phyloP scores from a whole-genome alignment of 2,888 invertebrate species.

The Salticus scenicus region DNA sequence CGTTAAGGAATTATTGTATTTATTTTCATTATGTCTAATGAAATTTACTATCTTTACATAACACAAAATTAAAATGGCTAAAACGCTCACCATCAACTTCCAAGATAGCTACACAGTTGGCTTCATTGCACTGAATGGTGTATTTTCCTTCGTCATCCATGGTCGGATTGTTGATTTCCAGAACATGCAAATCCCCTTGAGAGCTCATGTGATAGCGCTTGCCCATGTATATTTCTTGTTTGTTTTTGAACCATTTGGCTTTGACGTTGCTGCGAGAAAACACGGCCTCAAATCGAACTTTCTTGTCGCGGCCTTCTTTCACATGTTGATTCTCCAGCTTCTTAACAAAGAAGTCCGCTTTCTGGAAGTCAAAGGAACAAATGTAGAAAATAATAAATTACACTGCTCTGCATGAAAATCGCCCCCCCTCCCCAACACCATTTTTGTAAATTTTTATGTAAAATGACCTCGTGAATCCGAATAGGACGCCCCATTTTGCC shows the following conservation, averaged over 20 bases:
- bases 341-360: conserved; percentile 94
- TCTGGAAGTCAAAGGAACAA: conserved; percentile 79
- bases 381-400: neutral
- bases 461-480: too few relatives aligned
- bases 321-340: conserved; percentile 95
- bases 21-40: too few relatives aligned
- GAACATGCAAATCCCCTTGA: conserved; percentile 91
- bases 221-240: conserved; percentile 94
- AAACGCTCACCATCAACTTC: conserved; percentile 86
- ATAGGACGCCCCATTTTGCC: too few relatives aligned
- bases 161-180: conserved; percentile 92
- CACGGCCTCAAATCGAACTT: conserved; percentile 92
- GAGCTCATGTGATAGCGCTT: conserved; percentile 96
- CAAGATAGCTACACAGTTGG: conserved; percentile 90
- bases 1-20: too few relatives aligned
- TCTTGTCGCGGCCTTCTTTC: conserved; percentile 96
- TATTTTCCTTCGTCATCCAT: conserved; percentile 98
- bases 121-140: conserved; percentile 93
- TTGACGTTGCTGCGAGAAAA: conserved; percentile 88
- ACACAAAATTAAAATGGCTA: too few relatives aligned
- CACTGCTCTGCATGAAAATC: too few relatives aligned
- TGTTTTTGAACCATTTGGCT: conserved; percentile 83
- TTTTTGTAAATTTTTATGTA: too few relatives aligned
- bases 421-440: too few relatives aligned
- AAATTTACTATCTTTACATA: too few relatives aligned